phyloP scores from a whole-genome alignment of 2,797 vertebrate species.

The Micropoecilia bifurca region DNA sequence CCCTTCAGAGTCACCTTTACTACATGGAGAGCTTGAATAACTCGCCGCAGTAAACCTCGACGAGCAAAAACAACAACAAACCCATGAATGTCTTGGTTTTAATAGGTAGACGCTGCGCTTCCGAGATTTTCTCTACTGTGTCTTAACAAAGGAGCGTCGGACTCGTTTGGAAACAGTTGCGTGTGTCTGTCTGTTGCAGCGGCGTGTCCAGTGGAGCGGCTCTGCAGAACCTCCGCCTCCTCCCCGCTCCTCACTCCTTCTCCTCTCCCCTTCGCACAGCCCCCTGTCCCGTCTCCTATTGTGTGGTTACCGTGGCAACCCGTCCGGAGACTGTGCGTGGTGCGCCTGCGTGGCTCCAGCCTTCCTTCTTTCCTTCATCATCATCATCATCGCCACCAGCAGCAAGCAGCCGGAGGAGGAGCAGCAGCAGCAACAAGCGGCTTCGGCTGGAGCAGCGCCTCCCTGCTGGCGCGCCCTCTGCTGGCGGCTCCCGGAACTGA shows the following conservation, averaged over 20 bases:
- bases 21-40: constrained; percentile 48
- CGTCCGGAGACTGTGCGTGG: constrained; percentile 61
- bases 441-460: constrained; percentile 32
- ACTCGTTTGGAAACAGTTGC: constrained; percentile 20
- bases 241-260: too few species aligned
- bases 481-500: constrained; percentile 36
- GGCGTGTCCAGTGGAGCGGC: constrained; percentile 82
- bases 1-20: constrained; percentile 76
- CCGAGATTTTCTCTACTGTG: neutral
- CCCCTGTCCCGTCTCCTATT: constrained; percentile 87
- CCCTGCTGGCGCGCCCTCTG: constrained; percentile 74
- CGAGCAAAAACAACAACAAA: neutral
- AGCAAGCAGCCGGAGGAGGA: neutral
- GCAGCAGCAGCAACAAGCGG: constrained; percentile 17
- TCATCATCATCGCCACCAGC: constrained; percentile 27
- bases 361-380: constrained; percentile 45
- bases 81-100: neutral
- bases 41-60: constrained; percentile 15
- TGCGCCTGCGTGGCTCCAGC: constrained; percentile 74
- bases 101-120: neutral
- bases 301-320: constrained; percentile 86
- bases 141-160: constrained; percentile 33
- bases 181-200: constrained; percentile 59
- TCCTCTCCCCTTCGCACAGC: constrained; percentile 74
- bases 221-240: constrained; percentile 70